Base-by-base conservation (phyloP, 2,888 invertebrate species). In the Cheilosia grossa region DNA sequence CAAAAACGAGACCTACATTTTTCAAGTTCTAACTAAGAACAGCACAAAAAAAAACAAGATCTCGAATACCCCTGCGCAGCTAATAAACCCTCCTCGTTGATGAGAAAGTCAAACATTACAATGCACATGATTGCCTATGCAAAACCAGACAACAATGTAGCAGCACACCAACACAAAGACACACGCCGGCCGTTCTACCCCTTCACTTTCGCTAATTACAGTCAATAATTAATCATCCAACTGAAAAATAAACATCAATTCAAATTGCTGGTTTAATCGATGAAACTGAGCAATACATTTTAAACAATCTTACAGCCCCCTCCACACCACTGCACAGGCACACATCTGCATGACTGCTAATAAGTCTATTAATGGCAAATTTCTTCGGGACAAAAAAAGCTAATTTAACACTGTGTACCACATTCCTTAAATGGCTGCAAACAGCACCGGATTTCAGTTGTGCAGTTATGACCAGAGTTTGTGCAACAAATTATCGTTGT, bases 371-470 rank as follows among this genome's bases (percentile, higher is more conserved):
- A 85, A 72, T 66, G 66, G 81, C 66, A 49, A 73, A 70, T 75
- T 67, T 70, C 59, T 70, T 75, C 51, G 30, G 44, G 27, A 81
- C 70, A 85, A 67, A 51, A 67, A 64, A 24, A 58, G 21, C 30
- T 81, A 80, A 85, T 73, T 81, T 85, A 75, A 81, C 85, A 81
- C 75, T 63, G 85, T 81, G 85, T 85, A 85, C 85, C 85, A 85
- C 85, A 85, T 85, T 85, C 85, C 85, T 80, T 85, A 77, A 85
- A 85, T 85, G 85, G 85, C 67, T 66, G 85, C 67, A 81, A 85
- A 81, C 75, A 81, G 81, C 77, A 85, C 70, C 85, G 72, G 75
- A 77, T 85, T 63, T 81, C 61, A 61, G 81, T 77, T 81, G 81
- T 81, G 81, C 81, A 77, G 72, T 58, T 75, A 72, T 81, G 85